Percentiles rank a stretch among this genome's conserved stretches.
phyloP scores from a whole-genome alignment of 30 jellyfish, hydroid and myxozoan genomes.

The Clytia hemisphaerica region DNA sequence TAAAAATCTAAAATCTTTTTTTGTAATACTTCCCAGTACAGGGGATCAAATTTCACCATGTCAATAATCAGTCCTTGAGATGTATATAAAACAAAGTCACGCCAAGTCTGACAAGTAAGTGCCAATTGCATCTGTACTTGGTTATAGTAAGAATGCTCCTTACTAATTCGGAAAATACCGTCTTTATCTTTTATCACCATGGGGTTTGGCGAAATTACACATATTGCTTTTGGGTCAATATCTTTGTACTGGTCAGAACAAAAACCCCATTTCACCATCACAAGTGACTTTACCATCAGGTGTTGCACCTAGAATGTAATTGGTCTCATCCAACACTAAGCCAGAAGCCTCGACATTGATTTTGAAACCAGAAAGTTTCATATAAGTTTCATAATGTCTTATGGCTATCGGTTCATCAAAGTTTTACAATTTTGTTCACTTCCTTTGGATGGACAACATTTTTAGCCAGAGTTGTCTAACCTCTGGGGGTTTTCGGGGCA shows the following conservation, averaged over 20 bases:
- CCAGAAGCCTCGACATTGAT: conserved; percentile 14
- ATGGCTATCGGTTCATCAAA: conserved; percentile 5
- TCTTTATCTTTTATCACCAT: not conserved
- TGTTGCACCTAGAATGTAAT: conserved; percentile 18
- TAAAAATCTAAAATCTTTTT: too few species aligned
- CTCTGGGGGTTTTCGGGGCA: not conserved
- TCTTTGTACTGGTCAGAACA: conserved; percentile 13
- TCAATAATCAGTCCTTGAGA: too few species aligned
- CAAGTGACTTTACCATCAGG: conserved; percentile 24
- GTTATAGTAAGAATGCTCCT: too few species aligned
- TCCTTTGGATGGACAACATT: conserved; percentile 2
- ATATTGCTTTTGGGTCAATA: not conserved
- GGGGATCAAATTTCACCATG: too few species aligned
- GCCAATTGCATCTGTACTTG: too few species aligned
- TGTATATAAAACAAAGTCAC: too few species aligned
- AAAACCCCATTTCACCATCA: conserved; percentile 7
- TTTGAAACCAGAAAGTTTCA: too few species aligned
- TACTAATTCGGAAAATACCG: too few species aligned
- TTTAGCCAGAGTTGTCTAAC: not conserved
- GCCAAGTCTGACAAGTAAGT: too few species aligned
- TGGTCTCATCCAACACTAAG: conserved; percentile 12
- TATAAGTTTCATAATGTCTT: not conserved
- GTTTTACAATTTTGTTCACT: not conserved
- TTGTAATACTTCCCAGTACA: too few species aligned
- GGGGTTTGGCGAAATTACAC: not conserved